Evolutionary conservation across 2,888 invertebrate species (phyloP).

Genomic region (Volucella zonaria): DNA sequence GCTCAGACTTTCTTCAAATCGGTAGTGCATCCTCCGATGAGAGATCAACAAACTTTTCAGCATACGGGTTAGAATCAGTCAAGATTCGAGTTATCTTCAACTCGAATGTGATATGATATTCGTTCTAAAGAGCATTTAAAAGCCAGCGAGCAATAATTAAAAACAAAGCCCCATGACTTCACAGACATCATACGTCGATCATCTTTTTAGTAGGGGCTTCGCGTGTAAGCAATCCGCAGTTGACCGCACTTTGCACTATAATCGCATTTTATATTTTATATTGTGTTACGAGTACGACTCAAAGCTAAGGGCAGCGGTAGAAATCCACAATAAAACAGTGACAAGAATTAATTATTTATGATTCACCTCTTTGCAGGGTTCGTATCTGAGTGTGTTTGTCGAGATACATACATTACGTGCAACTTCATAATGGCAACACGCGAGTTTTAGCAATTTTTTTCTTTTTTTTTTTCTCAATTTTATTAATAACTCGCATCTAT

Average conservation of each 20-base stretch:
- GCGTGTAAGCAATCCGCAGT: constrained; percentile 45
- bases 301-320: background rate
- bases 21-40: too few species aligned
- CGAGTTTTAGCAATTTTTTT: constrained; percentile 33
- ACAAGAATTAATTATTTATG: constrained; percentile 69
- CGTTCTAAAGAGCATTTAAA: too few species aligned
- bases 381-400: background rate
- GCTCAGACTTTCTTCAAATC: too few species aligned
- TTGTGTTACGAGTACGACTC: too few species aligned
- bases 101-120: too few species aligned
- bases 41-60: too few species aligned
- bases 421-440: constrained; percentile 40
- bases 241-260: constrained; percentile 47
- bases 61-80: too few species aligned
- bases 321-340: constrained; percentile 54
- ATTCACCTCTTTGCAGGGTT: constrained; percentile 40
- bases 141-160: too few species aligned
- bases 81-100: too few species aligned
- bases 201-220: background rate
- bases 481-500: constrained; percentile 55
- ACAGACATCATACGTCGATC: background rate
- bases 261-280: constrained; percentile 23
- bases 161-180: too few species aligned
- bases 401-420: constrained; percentile 22
- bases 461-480: background rate